Base-by-base conservation (phyloP, 2,888 invertebrate species). In the Ophion ellenae region DNA sequence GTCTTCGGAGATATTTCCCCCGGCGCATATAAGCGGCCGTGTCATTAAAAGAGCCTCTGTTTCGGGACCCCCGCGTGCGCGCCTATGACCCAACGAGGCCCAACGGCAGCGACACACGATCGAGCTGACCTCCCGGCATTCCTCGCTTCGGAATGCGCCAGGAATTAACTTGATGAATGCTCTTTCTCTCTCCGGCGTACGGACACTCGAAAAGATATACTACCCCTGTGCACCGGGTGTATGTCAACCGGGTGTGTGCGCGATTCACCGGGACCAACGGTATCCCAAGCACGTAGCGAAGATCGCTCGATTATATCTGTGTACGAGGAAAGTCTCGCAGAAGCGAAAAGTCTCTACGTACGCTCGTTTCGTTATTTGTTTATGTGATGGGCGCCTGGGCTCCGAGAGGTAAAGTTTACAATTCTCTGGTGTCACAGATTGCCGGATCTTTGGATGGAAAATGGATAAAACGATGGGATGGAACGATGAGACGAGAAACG, bases 131-230 rank as follows among this genome's bases (percentile, higher is more conserved):
- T 63, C 77, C 70, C 81, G 73, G 82, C 79, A 87, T 86, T 87
- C 85, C 76, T 77, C 40, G 81, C 81, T 79, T 82, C 75, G 82
- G 84, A 86, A 87, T 87, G 86, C 84, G 75, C 77, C 67, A 67
- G 75, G 85, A 85, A 87, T 87, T 86, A 84, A 87, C 87, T 87
- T 84, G 86, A 87, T 84, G 71, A 81, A 87, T 86, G 75, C 79
- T 83, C 67, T 71, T 73, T 69, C 76, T 32, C 32, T 71, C 77
- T 73, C 76, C 14, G 53, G 45, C 63, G 77, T 53, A 73, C 53
- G 67, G 69, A 69, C 81, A 81, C 79, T 78, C 53, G 69, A 77
- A 77, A 76, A 53, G 53, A 53, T 53, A 53, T 53, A 53, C 53
- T 53, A 81, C 78, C 75, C 73, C 69, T 61, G 66, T 84, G 75